These are phyloP conservation scores for Telenomus remus DNA, from an alignment of 1,140 invertebrate species.

Conservation along the genomic window DNA sequence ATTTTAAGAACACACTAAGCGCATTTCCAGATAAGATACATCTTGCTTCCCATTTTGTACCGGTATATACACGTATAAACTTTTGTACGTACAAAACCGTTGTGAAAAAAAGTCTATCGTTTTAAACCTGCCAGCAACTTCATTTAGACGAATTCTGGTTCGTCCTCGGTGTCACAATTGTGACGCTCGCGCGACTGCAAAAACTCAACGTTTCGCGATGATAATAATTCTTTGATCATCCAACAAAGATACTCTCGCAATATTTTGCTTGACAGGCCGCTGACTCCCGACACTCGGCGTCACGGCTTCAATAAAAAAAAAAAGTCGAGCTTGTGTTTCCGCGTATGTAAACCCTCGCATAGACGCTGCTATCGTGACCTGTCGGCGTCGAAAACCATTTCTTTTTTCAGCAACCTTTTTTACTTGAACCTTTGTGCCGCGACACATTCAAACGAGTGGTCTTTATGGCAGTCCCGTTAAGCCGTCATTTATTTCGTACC, in stretches of 20 bases:
- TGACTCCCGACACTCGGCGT: constrained; percentile 24
- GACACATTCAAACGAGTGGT: constrained; percentile 47
- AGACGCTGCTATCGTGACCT: constrained; percentile 37
- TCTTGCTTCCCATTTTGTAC: too few relatives aligned
- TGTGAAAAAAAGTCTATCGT: too few relatives aligned
- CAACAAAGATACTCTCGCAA: constrained; percentile 62
- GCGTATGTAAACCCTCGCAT: constrained; percentile 39
- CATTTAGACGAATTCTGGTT: background rate
- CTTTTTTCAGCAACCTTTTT: constrained; percentile 31
- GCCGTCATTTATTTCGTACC: constrained; percentile 24
- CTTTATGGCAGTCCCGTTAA: constrained; percentile 32
- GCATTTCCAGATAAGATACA: too few relatives aligned
- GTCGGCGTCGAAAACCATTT: constrained; percentile 44
- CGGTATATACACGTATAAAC: too few relatives aligned
- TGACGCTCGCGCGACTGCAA: background rate
- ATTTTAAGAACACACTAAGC: too few relatives aligned
- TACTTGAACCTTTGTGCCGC: constrained; percentile 26
- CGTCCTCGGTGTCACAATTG: constrained; percentile 3
- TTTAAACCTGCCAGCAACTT: too few relatives aligned
- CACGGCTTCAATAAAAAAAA: constrained; percentile 49
- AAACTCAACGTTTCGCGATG: constrained; percentile 50
- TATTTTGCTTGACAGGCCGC: constrained; percentile 33
- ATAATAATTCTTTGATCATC: constrained; percentile 74
- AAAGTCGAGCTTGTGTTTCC: constrained; percentile 46
- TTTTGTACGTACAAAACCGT: too few relatives aligned